Percentiles rank a stretch among this genome's conserved stretches.
These are phyloP conservation scores for Cenopis cana DNA, from an alignment of 2,888 invertebrate genomes.

Conservation along the genomic window DNA sequence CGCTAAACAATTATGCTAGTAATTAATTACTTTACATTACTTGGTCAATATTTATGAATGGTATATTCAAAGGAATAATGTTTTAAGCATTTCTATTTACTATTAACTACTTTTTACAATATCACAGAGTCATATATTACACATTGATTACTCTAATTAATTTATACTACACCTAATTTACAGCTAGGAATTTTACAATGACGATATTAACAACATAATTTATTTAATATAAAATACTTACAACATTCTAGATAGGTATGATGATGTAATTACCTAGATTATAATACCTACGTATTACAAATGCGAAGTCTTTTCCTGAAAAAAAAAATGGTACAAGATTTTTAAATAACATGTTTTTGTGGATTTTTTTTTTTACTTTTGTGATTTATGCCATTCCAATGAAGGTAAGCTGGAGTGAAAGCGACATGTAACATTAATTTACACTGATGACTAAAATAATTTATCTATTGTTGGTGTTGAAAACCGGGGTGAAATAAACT, in stretches of 20 bases:
- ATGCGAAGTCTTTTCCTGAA: neutral
- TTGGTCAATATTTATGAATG: constrained; percentile 32
- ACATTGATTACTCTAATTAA: constrained; percentile 36
- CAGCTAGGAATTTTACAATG: constrained; percentile 23
- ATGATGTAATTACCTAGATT: neutral
- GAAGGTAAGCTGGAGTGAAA: neutral
- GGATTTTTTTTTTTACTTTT: no score
- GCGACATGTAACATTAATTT: neutral
- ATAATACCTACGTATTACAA: neutral
- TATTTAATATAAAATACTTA: constrained; percentile 23
- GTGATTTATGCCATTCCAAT: no score
- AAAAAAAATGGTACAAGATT: neutral
- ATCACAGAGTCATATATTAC: constrained; percentile 70
- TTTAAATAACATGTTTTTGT: neutral
- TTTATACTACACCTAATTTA: constrained; percentile 21
- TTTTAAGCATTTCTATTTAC: constrained; percentile 25
- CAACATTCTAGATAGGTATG: neutral
- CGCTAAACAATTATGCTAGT: neutral
- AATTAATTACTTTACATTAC: constrained; percentile 12
- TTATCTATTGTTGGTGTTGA: neutral
- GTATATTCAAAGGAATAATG: constrained; percentile 2
- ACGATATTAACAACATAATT: constrained; percentile 30
- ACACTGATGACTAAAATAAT: neutral
- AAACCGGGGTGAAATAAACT: neutral
- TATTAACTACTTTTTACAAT: constrained; percentile 58